phyloP scores from a whole-genome alignment of 2,888 invertebrate species.

The Eristalinus sepulchralis region DNA sequence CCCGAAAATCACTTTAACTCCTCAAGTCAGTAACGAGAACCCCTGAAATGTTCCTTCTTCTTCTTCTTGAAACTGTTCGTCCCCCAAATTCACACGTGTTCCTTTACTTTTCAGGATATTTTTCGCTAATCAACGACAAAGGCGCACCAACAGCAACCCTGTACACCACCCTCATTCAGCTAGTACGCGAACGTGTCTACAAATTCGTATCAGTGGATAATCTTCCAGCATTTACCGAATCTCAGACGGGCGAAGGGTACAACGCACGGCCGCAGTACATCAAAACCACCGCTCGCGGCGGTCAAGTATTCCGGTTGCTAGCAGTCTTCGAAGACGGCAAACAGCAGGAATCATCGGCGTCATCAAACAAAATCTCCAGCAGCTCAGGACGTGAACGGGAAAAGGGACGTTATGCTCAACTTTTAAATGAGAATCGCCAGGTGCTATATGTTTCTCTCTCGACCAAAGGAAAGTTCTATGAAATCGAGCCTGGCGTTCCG shows the following conservation, averaged over 20 bases:
- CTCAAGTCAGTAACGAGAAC: no score
- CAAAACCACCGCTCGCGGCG: constrained; percentile 87
- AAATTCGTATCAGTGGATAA: constrained; percentile 81
- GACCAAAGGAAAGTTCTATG: constrained; percentile 89
- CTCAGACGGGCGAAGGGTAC: constrained; percentile 73
- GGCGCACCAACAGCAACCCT: constrained; percentile 85
- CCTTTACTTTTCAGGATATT: constrained; percentile 83
- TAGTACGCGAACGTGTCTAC: constrained; percentile 86
- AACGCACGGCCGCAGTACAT: constrained; percentile 83
- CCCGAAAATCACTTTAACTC: no score
- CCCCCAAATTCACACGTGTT: no score
- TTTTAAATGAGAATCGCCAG: constrained; percentile 88
- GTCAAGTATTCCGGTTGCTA: constrained; percentile 87
- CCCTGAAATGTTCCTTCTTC: no score
- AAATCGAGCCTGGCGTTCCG: constrained; percentile 84
- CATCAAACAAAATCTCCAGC: constrained; percentile 66
- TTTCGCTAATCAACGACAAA: constrained; percentile 86
- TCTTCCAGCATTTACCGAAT: constrained; percentile 80
- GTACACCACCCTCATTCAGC: constrained; percentile 85
- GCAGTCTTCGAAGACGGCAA: constrained; percentile 89
- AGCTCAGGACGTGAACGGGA: constrained; percentile 79
- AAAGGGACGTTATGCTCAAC: constrained; percentile 86
- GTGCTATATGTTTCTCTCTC: constrained; percentile 88
- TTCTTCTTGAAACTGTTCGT: no score
- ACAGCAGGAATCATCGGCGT: constrained; percentile 74